These are phyloP conservation scores for Cotesia vestalis DNA, from an alignment of 1,140 invertebrate genomes.

Conservation along the genomic window DNA sequence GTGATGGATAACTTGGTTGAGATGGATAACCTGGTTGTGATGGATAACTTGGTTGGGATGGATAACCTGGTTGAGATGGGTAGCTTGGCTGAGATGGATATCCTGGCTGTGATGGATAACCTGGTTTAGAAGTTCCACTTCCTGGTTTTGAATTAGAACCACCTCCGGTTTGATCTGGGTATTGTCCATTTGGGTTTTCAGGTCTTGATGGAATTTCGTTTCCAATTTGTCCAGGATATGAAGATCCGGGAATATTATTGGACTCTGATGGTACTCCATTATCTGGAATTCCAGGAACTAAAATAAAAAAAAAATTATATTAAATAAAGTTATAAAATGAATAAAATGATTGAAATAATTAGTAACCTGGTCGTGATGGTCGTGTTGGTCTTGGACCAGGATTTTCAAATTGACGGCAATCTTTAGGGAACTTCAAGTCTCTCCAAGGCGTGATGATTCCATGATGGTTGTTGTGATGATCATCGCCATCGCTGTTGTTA, in stretches of 20 bases:
- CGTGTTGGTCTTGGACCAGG: slow-evolving; percentile 22
- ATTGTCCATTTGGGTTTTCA: neutral
- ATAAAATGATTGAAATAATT: too few species aligned
- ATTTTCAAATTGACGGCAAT: slow-evolving; percentile 64
- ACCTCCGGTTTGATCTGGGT: slow-evolving; percentile 11
- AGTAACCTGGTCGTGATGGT: slow-evolving; percentile 1
- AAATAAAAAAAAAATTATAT: neutral
- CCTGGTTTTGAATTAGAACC: slow-evolving; percentile 39
- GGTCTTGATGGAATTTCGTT: slow-evolving; percentile 4
- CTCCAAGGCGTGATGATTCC: slow-evolving; percentile 70
- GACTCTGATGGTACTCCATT: neutral
- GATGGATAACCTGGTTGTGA: slow-evolving; percentile 29
- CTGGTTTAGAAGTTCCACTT: slow-evolving; percentile 26
- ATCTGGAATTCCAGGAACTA: neutral
- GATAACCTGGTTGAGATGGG: slow-evolving; percentile 5
- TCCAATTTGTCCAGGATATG: slow-evolving; percentile 36
- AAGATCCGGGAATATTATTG: neutral
- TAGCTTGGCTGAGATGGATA: slow-evolving; percentile 54
- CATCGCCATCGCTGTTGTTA: slow-evolving; percentile 40
- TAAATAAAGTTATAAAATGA: neutral
- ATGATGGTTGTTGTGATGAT: slow-evolving; percentile 56
- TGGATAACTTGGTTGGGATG: slow-evolving; percentile 53
- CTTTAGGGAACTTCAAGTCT: slow-evolving; percentile 71
- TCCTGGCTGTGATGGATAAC: slow-evolving; percentile 44
- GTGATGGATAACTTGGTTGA: slow-evolving; percentile 38